Evolutionary conservation across 2,113 vertebrate species (phyloP), one percentile per base, ranked within the genome.

Genomic region (Sitta europaea): DNA sequence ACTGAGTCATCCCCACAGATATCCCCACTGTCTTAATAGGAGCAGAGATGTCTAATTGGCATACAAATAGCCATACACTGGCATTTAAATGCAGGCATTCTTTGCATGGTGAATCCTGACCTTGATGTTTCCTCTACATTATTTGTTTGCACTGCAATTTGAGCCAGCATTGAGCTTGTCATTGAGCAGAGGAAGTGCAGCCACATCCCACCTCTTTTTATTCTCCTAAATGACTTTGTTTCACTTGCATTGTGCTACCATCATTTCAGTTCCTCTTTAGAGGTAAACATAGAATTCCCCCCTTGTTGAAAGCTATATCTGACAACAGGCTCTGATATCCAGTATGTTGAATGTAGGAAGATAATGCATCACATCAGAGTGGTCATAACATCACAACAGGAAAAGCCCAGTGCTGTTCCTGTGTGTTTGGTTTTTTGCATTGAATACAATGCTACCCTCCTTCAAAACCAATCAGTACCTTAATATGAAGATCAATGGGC

Each of bases 311-410:
- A 53, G 18, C 38, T 31, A 28, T 13, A 38, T 59, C 13, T 73
- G 22, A 29, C 33, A 62, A 45, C 14, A 47, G 22, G 6, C 8
- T 47, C 42, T 43, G n/a, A 8, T 2, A 3, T 10, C 2, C 0
- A 16, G 11, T n/a, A 11, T 3, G 0, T 25, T 28, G 28, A 22
- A 13, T 20, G 2, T 22, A 61, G 45, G 62, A 81, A 55, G 13
- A 43, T 3, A 62, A 65, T 10, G 4, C 8, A 24, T 24, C 23
- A 15, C 27, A n/a, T 31, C 17, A 50, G 7, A 50, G 3, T 11
- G 14, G 36, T 40, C n/a, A 22, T 10, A 59, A 19, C 20, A 72
- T 13, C 50, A 43, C 10, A 66, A 27, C 23, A 85, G 54, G 62
- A 80, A 36, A 75, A n/a, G 9, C 27, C 28, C 1, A 0, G 5